A percentile compares a stretch with the other conserved stretches of the same genome.
These are phyloP conservation scores for Hippocampus zosterae DNA, from an alignment of 2,113 vertebrate genomes.

Conservation along the genomic window DNA sequence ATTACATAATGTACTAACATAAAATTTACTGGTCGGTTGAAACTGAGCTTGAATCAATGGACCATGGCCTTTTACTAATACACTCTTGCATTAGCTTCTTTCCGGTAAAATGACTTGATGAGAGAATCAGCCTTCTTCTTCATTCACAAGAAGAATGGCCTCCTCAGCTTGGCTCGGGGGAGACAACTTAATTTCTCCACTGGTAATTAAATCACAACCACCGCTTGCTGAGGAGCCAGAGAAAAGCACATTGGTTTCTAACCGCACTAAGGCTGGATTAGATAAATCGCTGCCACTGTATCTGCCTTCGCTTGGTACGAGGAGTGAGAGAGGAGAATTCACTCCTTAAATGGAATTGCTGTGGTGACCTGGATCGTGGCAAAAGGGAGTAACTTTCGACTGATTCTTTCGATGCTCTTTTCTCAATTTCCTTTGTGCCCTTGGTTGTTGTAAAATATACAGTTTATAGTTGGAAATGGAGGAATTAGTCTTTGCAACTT, in stretches of 20 bases:
- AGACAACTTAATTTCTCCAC: slow-evolving; percentile 62
- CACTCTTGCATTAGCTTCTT: slow-evolving; percentile 20
- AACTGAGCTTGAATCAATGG: slow-evolving; percentile 39
- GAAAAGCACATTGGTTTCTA: slow-evolving; percentile 45
- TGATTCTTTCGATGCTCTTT: slow-evolving; percentile 38
- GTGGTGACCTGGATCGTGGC: slow-evolving; percentile 29
- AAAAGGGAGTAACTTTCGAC: slow-evolving; percentile 27
- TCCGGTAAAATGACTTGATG: slow-evolving; percentile 38
- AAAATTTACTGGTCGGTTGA: slow-evolving; percentile 4
- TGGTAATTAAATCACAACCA: slow-evolving; percentile 67
- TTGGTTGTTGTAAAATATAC: slow-evolving; percentile 25
- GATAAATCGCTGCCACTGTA: slow-evolving; percentile 64
- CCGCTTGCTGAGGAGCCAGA: slow-evolving; percentile 47
- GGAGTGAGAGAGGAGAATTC: slow-evolving; percentile 29
- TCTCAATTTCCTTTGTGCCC: slow-evolving; percentile 22
- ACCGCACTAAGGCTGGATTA: slow-evolving; percentile 34
- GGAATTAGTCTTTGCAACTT: slow-evolving; percentile 34
- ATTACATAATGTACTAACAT: neutral
- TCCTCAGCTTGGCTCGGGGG: slow-evolving; percentile 46
- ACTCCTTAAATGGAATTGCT: slow-evolving; percentile 55
- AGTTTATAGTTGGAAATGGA: slow-evolving; percentile 34
- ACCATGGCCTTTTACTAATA: slow-evolving; percentile 38
- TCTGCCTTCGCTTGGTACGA: slow-evolving; percentile 36
- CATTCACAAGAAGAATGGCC: slow-evolving; percentile 57
- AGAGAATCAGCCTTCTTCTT: slow-evolving; percentile 34